Base-by-base conservation (phyloP, 2,797 vertebrate species). In the Poecilia velifera region DNA sequence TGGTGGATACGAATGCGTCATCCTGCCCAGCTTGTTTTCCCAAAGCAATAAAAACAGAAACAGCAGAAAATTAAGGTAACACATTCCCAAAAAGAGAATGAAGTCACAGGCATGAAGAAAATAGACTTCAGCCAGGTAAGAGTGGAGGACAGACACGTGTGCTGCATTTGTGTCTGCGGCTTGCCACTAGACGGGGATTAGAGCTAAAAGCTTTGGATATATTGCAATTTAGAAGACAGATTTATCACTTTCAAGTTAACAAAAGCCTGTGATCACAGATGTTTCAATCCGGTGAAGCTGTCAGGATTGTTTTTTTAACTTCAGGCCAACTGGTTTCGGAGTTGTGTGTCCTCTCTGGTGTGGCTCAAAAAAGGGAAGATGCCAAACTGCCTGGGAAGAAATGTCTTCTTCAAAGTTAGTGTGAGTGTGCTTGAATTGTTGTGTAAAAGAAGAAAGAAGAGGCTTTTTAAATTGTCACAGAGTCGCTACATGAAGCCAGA, bases 261-360 rank as follows among this genome's bases (percentile, higher is more conserved):
- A 87, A 73, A 89, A 90, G 84, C 82, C 81, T 87, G 73, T 81
- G 87, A 90, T 92, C 90, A 79, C 83, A 87, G 84, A 87, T 89
- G 86, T 88, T 81, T 59, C 84, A 80, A 70, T 72, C 73, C 79
- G 57, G 1, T 72, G 81, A 89, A 91, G 87, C 84, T 39, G 76
- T 55, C 45, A 45, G 47, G 8, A 45, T 51, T 34, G 49, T 6
- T 51, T 20, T 51, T 51, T 51, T 22, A 51, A 46, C 25, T 78
- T 59, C 41, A 36, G 39, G 59, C 47, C 25, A 46, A 22, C 20
- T n/a, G 39, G 22, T 66, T 34, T 55, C 8, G 53, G 74, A 72
- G 41, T 46, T 36, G 28, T 6, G 4, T 68, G 20, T 72, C 20
- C 34, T 34, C 20, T 76, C 16, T 7, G 45, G 20, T 7, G 25